Percentiles rank a stretch among this genome's conserved stretches.
Evolutionary conservation across 2,797 vertebrate genomes (phyloP).

Genomic region (Acanthopagrus latus): DNA sequence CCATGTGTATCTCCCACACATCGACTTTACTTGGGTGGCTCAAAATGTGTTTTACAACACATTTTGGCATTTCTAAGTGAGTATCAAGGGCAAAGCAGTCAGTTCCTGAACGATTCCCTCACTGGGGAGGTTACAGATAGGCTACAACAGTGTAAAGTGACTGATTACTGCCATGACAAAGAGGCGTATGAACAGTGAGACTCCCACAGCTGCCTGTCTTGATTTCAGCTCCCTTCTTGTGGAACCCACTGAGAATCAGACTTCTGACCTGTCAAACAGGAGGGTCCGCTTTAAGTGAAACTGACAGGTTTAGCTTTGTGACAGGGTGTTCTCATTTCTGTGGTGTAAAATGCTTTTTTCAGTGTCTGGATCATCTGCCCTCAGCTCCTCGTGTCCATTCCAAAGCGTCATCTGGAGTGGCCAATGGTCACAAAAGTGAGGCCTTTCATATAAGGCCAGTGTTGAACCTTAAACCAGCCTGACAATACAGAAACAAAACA

Average conservation of each 20-base stretch:
- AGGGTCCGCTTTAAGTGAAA: slow-evolving; percentile 41
- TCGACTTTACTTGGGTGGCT: no score
- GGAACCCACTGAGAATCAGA: slow-evolving; percentile 44
- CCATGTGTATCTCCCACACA: no score
- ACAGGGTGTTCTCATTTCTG: slow-evolving; percentile 40
- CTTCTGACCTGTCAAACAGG: slow-evolving; percentile 32
- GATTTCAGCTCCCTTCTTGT: slow-evolving; percentile 73
- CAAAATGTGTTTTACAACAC: no score
- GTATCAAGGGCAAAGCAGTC: slow-evolving; percentile 10
- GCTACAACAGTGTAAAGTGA: slow-evolving; percentile 22
- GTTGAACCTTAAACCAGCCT: slow-evolving; percentile 40
- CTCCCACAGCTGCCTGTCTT: slow-evolving; percentile 49
- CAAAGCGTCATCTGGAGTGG: slow-evolving; percentile 44
- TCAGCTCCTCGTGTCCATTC: slow-evolving; percentile 17
- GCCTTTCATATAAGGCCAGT: slow-evolving; percentile 54
- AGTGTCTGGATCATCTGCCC: slow-evolving; percentile 11
- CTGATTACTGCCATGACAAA: slow-evolving; percentile 50
- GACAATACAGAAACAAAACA: slow-evolving; percentile 45
- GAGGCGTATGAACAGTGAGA: slow-evolving; percentile 26
- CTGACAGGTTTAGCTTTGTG: slow-evolving; percentile 50
- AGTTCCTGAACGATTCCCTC: slow-evolving; percentile 8
- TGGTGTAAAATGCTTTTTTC: slow-evolving; percentile 44
- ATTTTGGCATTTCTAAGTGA: no score
- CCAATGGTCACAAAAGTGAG: slow-evolving; percentile 32
- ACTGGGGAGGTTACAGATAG: not conserved